Conservation (phyloP, 2,113 vertebrate genomes). For the Antigone vipio region DNA sequence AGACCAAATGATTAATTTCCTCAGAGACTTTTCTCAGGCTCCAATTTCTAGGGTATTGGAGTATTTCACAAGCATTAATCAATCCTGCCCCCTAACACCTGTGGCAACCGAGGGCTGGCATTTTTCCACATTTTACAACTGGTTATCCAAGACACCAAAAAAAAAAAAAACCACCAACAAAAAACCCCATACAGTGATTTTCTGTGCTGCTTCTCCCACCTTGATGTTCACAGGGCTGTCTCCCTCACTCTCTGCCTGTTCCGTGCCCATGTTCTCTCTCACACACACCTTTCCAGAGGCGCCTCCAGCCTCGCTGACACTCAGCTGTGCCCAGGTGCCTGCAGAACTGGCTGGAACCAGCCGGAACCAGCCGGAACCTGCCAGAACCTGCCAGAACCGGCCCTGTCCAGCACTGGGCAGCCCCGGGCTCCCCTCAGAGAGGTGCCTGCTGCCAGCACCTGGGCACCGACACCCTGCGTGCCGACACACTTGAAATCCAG, state of each 20-base stretch:
- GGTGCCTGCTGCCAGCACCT: background rate
- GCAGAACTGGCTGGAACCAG: background rate
- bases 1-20: background rate
- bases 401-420: fast-evolving
- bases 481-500: background rate
- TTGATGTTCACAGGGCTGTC: background rate
- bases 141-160: no score
- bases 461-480: fast-evolving
- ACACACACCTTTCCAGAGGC: no score
- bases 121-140: background rate
- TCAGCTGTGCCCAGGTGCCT: background rate
- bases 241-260: background rate
- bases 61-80: background rate
- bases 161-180: no score
- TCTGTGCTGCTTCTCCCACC: background rate
- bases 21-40: background rate
- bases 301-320: fast-evolving
- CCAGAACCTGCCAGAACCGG: background rate
- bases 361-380: background rate
- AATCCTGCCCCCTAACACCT: background rate
- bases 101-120: background rate
- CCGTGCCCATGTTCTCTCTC: no score
- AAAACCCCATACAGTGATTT: no score
- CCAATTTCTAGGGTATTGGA: background rate
- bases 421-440: background rate